Evolutionary conservation across 2,888 invertebrate genomes (phyloP), one percentile per base, ranked within the genome.

Genomic region (Dichetophora obliterata): DNA sequence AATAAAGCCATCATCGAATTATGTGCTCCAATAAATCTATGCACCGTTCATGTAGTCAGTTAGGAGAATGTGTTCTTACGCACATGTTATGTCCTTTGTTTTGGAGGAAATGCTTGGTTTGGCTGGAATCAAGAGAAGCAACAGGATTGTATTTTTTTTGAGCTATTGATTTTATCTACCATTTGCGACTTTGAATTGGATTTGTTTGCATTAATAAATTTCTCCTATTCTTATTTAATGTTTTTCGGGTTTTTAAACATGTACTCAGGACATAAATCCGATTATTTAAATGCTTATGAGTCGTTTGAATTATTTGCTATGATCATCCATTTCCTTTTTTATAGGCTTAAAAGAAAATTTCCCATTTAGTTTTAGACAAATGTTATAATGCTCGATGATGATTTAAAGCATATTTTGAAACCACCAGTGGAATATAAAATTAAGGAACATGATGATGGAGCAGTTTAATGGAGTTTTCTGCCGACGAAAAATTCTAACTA

Each of bases 1-100:
- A 76, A 76, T 76, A 76, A 76, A 72, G 76, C 48, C 72, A 76
- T 76, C 76, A 76, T 72, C 72, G 76, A 72, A 76, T 76, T 72
- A 72, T 66, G 50, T 66, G 72, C 76, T 19, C 59, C 43, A 66
- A 37, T 43, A 50, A 37, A 34, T 66, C 43, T 19, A 19, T 66
- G 14, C 66, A 22, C 19, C 22, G 14, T 43, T 34, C 16, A 14
- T 66, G 37, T 8, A 37, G 22, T 59, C 66, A 31, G 19, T n/a
- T 5, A 5, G 27, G 59, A 5, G 16, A 16, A 27, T 27, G 59
- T 59, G 24, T 14, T 22, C 27, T 59, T 59, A 59, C 59, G 59
- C 59, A 59, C 59, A 59, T 59, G 24, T 14, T 27, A 27, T 59
- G 59, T 59, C 59, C 59, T 59, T 59, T 59, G 59, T 59, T 59